These are phyloP conservation scores for Fopius arisanus DNA, from an alignment of 1,140 invertebrate genomes.

Conservation along the genomic window DNA sequence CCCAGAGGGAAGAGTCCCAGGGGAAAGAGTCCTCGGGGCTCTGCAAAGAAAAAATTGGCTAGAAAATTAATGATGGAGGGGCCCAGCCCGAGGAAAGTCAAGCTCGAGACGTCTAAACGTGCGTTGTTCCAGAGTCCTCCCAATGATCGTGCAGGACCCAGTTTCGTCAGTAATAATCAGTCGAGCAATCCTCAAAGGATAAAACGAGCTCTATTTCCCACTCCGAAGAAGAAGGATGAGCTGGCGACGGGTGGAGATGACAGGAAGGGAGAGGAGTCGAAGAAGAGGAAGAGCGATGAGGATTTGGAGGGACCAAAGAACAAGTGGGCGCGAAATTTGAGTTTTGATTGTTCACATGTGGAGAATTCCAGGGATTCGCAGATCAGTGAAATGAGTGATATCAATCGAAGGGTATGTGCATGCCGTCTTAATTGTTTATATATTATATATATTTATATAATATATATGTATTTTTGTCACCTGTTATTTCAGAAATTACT, in stretches of 20 bases:
- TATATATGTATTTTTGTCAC: neutral
- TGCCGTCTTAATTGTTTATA: neutral
- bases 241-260: slow-evolving; percentile 22
- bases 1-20: slow-evolving; percentile 51
- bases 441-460: neutral
- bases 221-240: slow-evolving; percentile 59
- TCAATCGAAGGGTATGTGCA: slow-evolving; percentile 69
- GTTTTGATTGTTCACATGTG: slow-evolving; percentile 64
- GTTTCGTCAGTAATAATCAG: slow-evolving; percentile 36
- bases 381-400: slow-evolving; percentile 67
- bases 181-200: slow-evolving; percentile 57
- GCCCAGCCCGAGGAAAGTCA: slow-evolving; percentile 50
- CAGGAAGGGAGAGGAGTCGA: slow-evolving; percentile 34
- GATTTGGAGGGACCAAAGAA: slow-evolving; percentile 60
- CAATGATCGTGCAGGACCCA: slow-evolving; percentile 51
- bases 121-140: slow-evolving; percentile 73
- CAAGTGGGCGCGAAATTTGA: slow-evolving; percentile 70
- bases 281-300: slow-evolving; percentile 66
- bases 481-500: slow-evolving; percentile 70
- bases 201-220: slow-evolving; percentile 69
- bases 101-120: slow-evolving; percentile 67
- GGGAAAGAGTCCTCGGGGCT: slow-evolving; percentile 55
- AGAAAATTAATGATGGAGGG: slow-evolving; percentile 46
- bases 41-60: slow-evolving; percentile 53
- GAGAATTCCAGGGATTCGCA: slow-evolving; percentile 40